Conservation (phyloP, 2,888 invertebrate species). For the Luperina nickerlii region DNA sequence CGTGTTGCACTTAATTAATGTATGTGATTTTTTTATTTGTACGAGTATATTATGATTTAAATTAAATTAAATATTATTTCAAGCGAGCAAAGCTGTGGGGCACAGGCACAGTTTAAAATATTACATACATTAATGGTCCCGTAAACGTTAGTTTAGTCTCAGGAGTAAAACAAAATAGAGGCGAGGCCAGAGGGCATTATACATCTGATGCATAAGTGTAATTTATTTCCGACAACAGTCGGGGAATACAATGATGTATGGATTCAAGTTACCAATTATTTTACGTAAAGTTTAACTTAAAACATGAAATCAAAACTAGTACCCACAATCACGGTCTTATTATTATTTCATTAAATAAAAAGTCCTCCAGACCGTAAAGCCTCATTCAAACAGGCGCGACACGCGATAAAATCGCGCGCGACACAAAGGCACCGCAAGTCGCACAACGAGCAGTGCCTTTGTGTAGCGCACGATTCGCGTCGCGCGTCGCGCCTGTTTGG, state of each 20-base stretch:
- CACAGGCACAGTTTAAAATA: neutral
- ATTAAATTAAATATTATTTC: neutral
- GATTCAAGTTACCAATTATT: conserved; percentile 2
- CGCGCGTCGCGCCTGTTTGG: too few relatives aligned
- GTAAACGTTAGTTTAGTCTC: neutral
- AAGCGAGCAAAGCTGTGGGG: neutral
- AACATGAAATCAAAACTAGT: neutral
- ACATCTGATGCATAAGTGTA: neutral
- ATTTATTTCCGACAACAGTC: neutral
- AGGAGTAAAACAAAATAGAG: neutral
- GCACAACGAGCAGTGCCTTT: too few relatives aligned
- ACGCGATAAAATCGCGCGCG: too few relatives aligned
- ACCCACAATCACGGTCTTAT: neutral
- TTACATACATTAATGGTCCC: neutral
- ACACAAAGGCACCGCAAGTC: too few relatives aligned
- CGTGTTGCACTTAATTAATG: neutral
- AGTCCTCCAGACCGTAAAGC: too few relatives aligned
- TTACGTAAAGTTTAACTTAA: neutral
- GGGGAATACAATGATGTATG: neutral
- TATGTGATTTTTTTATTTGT: neutral
- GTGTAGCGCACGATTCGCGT: too few relatives aligned
- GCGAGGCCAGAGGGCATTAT: neutral
- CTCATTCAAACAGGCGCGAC: too few relatives aligned
- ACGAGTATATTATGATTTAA: too few relatives aligned
- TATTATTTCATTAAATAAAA: neutral